Evolutionary conservation across 2,888 invertebrate genomes (phyloP), one percentile per base, ranked within the genome.

Genomic region (Atethmia centrago): DNA sequence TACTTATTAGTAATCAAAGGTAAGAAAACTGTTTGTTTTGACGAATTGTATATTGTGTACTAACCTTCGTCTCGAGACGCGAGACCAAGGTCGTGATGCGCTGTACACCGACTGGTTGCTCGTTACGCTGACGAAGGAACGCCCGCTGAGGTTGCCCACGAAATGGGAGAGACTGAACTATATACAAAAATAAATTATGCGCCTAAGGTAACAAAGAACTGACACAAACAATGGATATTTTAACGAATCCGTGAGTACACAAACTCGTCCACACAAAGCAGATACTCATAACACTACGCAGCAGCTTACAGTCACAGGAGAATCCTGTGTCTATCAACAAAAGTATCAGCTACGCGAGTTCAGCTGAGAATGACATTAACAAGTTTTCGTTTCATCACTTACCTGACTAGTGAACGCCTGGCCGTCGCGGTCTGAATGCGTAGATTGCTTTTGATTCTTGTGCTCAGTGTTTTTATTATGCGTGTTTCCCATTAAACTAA

Each of bases 61-160:
- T 95, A 93, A 97, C 97, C 97, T 97, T 96, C 97, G 96, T 90
- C 97, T 94, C 88, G 97, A 97, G 88, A 97, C 95, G 88, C 97
- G 97, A 89, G 97, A 97, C 97, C 97, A 97, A 91, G 97, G 97
- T 90, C 97, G 96, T 86, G 97, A 96, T 91, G 96, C 95, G 92
- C 97, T 97, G 92, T 96, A 97, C 77, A 96, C 96, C 47, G 97
- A 97, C 92, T 96, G 97, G 92, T 96, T 96, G 90, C 97, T 97
- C 83, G 95, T 95, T 82, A 96, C 93, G 91, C 97, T 97, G 81
- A 94, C 92, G 93, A 97, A 96, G 85, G 97, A 97, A 89, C 97
- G 96, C 88, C 97, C 97, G 93, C 97, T 97, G 88, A 97, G 94
- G 93, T 97, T 97, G 90, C 95, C 96, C 90, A 96, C 96, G 92